A percentile compares a stretch with the other conserved stretches of the same genome.
phyloP scores from a whole-genome alignment of 2,113 vertebrate genomes.

The Passer montanus region DNA sequence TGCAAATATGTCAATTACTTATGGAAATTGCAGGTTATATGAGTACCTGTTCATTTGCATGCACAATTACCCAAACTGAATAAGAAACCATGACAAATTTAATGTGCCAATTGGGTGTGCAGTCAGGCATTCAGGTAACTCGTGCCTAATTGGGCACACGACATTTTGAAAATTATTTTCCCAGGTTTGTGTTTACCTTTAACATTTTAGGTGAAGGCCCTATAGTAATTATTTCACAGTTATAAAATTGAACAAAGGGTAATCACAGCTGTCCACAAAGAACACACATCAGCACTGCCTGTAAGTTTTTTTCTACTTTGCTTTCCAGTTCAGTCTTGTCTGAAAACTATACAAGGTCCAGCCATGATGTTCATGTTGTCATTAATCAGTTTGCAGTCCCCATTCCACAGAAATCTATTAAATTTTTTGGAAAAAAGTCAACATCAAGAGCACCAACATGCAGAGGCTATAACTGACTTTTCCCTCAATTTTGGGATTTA shows the following conservation, averaged over 20 bases:
- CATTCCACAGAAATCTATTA: background rate
- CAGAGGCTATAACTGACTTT: background rate
- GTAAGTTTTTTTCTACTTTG: background rate
- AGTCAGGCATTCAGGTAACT: conserved; percentile 4
- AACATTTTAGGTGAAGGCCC: background rate
- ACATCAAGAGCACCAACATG: background rate
- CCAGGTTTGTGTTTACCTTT: background rate
- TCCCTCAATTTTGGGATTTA: background rate
- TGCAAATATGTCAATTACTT: background rate
- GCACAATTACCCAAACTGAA: conserved; percentile 18
- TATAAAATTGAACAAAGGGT: background rate
- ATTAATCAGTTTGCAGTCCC: background rate
- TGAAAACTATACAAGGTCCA: background rate
- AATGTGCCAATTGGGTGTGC: background rate
- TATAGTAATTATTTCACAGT: background rate
- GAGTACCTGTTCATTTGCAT: conserved; percentile 15
- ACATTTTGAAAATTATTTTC: background rate
- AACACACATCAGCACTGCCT: background rate
- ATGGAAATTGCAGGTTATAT: conserved; percentile 4
- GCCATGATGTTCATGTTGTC: background rate
- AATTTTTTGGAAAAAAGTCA: background rate
- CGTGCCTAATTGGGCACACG: background rate
- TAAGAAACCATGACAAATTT: conserved; percentile 2
- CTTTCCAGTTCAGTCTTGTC: background rate
- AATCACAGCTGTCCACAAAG: background rate